phyloP scores from a whole-genome alignment of 2,797 vertebrate species.

The Naso thynnoides region DNA sequence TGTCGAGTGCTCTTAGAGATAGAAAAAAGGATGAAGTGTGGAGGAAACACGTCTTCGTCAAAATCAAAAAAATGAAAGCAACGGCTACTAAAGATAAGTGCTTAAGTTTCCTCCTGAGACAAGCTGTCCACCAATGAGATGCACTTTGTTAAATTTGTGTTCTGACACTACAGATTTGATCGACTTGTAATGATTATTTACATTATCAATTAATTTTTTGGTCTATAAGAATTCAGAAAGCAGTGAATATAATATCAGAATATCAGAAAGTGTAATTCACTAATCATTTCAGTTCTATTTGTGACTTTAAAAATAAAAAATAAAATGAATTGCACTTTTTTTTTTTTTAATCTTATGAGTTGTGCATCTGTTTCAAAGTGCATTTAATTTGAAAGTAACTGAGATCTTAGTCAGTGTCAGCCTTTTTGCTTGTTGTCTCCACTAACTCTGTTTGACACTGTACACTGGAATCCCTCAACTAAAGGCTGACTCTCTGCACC shows the following conservation, averaged over 20 bases:
- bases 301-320: background rate
- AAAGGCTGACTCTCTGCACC: constrained; percentile 17
- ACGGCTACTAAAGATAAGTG: background rate
- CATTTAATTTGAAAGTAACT: background rate
- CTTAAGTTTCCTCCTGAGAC: background rate
- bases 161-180: background rate
- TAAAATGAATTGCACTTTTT: background rate
- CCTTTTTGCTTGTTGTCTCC: background rate
- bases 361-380: background rate
- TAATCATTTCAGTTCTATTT: background rate
- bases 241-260: background rate
- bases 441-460: background rate
- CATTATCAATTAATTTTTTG: background rate
- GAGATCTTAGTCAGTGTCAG: background rate
- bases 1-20: background rate
- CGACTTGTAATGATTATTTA: background rate
- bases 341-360: too few relatives aligned
- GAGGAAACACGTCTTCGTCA: too few relatives aligned
- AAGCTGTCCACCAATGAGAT: background rate
- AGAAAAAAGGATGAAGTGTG: too few relatives aligned
- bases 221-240: background rate
- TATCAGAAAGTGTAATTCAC: background rate
- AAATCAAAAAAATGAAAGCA: background rate
- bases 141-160: background rate
- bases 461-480: background rate